Percentiles rank a stretch among this genome's conserved stretches.
Conservation (phyloP, 2,888 invertebrate species). For the Teleiodes luculella region DNA sequence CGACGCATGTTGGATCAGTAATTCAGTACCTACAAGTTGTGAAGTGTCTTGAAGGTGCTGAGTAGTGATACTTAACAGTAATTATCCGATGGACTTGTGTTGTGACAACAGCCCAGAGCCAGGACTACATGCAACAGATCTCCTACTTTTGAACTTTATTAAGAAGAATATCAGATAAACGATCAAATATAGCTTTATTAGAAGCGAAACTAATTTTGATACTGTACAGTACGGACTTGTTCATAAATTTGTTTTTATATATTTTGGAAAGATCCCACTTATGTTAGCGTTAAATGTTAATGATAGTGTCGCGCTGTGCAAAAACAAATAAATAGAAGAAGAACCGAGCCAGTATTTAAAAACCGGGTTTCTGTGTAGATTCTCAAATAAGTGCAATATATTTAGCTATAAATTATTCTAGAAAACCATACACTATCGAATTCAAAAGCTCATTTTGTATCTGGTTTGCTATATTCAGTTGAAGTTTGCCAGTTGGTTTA, state of each 20-base stretch:
- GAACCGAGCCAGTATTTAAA: slow-evolving; percentile 77
- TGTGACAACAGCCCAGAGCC: slow-evolving; percentile 51
- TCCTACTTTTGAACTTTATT: background rate
- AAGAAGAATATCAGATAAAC: slow-evolving; percentile 24
- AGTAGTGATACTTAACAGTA: slow-evolving; percentile 49
- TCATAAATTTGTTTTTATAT: slow-evolving; percentile 1
- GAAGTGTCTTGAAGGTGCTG: slow-evolving; percentile 65
- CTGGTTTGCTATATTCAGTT: background rate
- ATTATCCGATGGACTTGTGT: slow-evolving; percentile 33
- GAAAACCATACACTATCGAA: slow-evolving; percentile 17
- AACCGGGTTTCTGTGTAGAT: slow-evolving; percentile 70
- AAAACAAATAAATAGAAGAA: slow-evolving; percentile 46
- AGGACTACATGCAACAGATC: slow-evolving; percentile 29
- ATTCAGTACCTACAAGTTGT: slow-evolving; percentile 48
- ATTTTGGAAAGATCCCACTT: background rate
- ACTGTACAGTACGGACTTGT: slow-evolving; percentile 6
- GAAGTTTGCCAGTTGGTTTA: slow-evolving; percentile 7
- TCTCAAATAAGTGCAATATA: slow-evolving; percentile 70
- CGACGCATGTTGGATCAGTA: slow-evolving; percentile 32
- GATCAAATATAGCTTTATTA: slow-evolving; percentile 29
- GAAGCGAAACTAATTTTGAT: slow-evolving; percentile 27
- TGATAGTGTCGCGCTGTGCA: slow-evolving; percentile 22
- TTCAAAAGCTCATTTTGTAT: background rate
- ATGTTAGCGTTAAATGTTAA: slow-evolving; percentile 3
- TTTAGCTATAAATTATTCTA: slow-evolving; percentile 56